Conservation (phyloP, 2,888 invertebrate genomes). For the Andrena chrysosceles region DNA sequence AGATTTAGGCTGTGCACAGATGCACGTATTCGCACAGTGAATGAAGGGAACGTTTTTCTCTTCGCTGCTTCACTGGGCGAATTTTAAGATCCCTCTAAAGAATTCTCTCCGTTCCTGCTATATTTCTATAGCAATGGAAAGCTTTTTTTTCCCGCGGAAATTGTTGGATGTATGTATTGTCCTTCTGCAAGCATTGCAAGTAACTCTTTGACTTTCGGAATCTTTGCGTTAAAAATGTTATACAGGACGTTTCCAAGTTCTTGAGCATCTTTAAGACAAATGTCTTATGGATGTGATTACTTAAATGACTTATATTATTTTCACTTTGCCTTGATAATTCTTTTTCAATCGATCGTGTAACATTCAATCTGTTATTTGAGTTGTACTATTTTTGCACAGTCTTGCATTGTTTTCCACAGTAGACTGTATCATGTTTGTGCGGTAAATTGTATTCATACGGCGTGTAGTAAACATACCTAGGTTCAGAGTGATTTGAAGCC, state of each 20-base stretch:
- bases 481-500: no score
- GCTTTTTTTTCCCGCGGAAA: neutral
- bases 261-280: neutral
- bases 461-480: no score
- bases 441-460: no score
- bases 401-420: no score
- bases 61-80: slow-evolving; percentile 29
- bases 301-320: neutral
- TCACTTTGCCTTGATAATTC: neutral
- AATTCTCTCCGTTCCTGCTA: slow-evolving; percentile 11
- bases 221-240: slow-evolving; percentile 5
- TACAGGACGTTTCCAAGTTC: neutral
- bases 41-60: slow-evolving; percentile 53
- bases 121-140: slow-evolving; percentile 28
- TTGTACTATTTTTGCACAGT: no score
- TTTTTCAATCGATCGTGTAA: neutral
- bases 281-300: neutral
- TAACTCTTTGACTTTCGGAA: neutral
- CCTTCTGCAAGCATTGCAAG: slow-evolving; percentile 18
- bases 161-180: slow-evolving; percentile 10
- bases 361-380: neutral
- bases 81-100: slow-evolving; percentile 46
- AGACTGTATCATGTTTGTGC: no score
- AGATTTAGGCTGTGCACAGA: slow-evolving; percentile 24
- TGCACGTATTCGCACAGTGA: slow-evolving; percentile 34